phyloP scores from a whole-genome alignment of 1,140 invertebrate species.

The Bombus waltoni region DNA sequence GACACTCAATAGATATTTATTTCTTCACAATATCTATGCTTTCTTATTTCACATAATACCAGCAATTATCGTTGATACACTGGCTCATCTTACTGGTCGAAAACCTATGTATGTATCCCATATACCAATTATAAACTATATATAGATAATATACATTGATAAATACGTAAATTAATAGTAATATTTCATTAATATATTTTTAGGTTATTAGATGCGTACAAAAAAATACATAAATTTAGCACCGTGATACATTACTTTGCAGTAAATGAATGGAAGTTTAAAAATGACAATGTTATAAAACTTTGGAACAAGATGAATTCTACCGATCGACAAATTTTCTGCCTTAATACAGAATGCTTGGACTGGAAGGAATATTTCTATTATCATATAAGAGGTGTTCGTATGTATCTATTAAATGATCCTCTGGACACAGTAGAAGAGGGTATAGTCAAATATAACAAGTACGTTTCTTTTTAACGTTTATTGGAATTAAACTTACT shows the following conservation, averaged over 20 bases:
- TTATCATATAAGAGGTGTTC: constrained; percentile 78
- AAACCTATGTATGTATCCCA: constrained; percentile 77
- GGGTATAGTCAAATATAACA: constrained; percentile 55
- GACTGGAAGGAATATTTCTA: constrained; percentile 81
- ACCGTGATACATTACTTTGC: constrained; percentile 85
- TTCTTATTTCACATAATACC: constrained; percentile 80
- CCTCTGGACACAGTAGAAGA: constrained; percentile 72
- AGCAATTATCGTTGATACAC: constrained; percentile 75
- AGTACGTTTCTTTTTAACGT: constrained; percentile 61
- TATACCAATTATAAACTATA: not conserved
- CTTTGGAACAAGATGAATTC: constrained; percentile 81
- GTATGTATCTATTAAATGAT: constrained; percentile 82
- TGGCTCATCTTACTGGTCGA: constrained; percentile 70
- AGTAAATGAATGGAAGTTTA: constrained; percentile 85
- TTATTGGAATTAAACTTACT: not conserved
- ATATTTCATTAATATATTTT: constrained; percentile 38
- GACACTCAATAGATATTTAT: constrained; percentile 77
- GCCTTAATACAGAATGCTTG: constrained; percentile 78
- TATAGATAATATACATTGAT: not conserved
- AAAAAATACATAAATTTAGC: constrained; percentile 84
- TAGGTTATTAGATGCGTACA: constrained; percentile 84
- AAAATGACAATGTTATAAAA: constrained; percentile 82
- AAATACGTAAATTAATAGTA: constrained; percentile 7
- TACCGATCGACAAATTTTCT: constrained; percentile 81
- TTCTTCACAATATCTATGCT: constrained; percentile 81